phyloP scores from a whole-genome alignment of 2,888 invertebrate species.

The Eilema depressum region DNA sequence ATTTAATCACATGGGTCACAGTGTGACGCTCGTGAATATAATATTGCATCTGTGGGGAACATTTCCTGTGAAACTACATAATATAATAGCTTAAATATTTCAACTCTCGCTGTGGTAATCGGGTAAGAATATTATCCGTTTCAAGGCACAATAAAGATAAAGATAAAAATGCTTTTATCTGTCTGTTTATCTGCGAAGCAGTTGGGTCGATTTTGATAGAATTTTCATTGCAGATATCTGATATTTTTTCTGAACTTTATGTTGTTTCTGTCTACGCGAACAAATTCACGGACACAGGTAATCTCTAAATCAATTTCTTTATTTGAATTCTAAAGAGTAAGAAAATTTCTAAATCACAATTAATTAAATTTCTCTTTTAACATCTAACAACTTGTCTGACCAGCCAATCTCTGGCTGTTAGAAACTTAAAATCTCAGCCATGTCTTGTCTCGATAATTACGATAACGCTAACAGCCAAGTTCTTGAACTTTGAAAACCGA shows the following conservation, averaged over 20 bases:
- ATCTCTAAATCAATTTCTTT: no score
- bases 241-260: no score
- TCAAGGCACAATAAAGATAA: no score
- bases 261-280: no score
- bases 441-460: conserved; percentile 24
- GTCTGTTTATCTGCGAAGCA: no score
- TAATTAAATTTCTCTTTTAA: neutral
- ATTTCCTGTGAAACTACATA: neutral
- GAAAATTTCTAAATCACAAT: no score
- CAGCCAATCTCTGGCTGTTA: neutral
- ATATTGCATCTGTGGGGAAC: neutral
- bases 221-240: no score
- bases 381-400: neutral
- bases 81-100: neutral
- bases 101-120: neutral
- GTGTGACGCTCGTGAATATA: neutral
- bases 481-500: conserved; percentile 29
- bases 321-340: neutral
- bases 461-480: conserved; percentile 27
- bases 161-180: no score
- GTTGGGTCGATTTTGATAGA: no score
- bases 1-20: conserved; percentile 2
- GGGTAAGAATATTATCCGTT: no score
- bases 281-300: no score
- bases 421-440: conserved; percentile 17